Conservation (phyloP, 2,888 invertebrate genomes). For the Ernsta delagoae region DNA sequence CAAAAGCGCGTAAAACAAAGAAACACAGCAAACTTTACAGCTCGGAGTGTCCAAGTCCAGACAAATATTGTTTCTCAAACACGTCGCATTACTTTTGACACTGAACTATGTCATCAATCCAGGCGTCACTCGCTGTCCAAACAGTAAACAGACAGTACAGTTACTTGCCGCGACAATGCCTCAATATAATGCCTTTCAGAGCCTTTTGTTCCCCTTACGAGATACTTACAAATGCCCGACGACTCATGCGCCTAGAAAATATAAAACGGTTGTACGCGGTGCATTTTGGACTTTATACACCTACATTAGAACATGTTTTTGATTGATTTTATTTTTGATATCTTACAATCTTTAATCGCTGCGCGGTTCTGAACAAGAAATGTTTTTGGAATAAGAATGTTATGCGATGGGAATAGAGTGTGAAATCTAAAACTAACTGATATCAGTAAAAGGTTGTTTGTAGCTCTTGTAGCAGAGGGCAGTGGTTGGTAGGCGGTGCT, state of each 20-base stretch:
- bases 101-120: constrained; percentile 60
- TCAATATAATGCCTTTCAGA: constrained; percentile 53
- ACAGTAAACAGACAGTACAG: constrained; percentile 66
- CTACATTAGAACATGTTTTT: background rate
- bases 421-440: constrained; percentile 44
- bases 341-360: constrained; percentile 38
- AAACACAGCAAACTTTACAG: constrained; percentile 9
- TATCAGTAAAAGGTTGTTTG: constrained; percentile 41
- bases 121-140: constrained; percentile 70
- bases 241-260: constrained; percentile 36
- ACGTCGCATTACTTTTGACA: constrained; percentile 42
- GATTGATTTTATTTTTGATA: constrained; percentile 1
- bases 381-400: constrained; percentile 34
- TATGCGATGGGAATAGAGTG: constrained; percentile 46
- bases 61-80: constrained; percentile 43
- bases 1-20: constrained; percentile 9
- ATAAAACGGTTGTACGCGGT: background rate
- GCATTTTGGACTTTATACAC: constrained; percentile 18
- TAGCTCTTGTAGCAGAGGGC: constrained; percentile 50
- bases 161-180: constrained; percentile 65
- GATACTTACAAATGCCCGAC: constrained; percentile 62
- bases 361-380: background rate
- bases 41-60: background rate
- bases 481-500: constrained; percentile 73
- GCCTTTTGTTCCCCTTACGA: constrained; percentile 35